Percentiles rank a stretch among this genome's conserved stretches.
phyloP scores from a whole-genome alignment of 2,113 vertebrate genomes.

The Edolisoma coerulescens region DNA sequence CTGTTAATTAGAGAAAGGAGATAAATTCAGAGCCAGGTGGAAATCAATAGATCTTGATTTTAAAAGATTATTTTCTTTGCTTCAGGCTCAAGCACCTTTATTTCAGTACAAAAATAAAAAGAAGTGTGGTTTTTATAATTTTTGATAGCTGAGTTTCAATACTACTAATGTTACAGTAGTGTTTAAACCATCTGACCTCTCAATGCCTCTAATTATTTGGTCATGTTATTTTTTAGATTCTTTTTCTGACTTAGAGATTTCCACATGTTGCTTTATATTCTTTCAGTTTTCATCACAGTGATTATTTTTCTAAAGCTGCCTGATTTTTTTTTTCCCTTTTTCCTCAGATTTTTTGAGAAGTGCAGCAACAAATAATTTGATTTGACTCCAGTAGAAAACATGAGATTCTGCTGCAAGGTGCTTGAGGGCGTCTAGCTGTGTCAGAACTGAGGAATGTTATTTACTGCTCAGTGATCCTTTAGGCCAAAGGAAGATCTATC shows the following conservation, averaged over 20 bases:
- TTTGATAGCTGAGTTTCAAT: neutral
- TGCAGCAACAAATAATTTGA: neutral
- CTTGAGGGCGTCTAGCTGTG: neutral
- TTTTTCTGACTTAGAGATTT: neutral
- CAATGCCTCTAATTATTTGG: neutral
- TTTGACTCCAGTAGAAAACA: neutral
- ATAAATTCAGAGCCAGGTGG: neutral
- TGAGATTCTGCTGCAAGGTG: neutral
- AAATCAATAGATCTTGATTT: neutral
- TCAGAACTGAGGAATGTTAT: neutral
- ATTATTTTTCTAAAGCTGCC: neutral
- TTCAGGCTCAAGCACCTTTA: neutral
- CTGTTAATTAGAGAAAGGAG: constrained; percentile 14
- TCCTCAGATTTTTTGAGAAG: neutral
- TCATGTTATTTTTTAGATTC: neutral
- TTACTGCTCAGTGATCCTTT: neutral
- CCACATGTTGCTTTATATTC: neutral
- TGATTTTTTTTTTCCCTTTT: neutral
- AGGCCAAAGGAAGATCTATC: neutral
- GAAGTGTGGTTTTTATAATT: neutral
- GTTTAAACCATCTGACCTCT: neutral
- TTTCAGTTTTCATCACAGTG: neutral
- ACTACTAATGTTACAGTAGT: neutral
- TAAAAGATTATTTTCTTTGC: neutral
- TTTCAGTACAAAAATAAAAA: neutral